Percentiles rank a stretch among this genome's conserved stretches.
These are phyloP conservation scores for Formica selysi DNA, from an alignment of 1,140 invertebrate genomes.

Conservation along the genomic window DNA sequence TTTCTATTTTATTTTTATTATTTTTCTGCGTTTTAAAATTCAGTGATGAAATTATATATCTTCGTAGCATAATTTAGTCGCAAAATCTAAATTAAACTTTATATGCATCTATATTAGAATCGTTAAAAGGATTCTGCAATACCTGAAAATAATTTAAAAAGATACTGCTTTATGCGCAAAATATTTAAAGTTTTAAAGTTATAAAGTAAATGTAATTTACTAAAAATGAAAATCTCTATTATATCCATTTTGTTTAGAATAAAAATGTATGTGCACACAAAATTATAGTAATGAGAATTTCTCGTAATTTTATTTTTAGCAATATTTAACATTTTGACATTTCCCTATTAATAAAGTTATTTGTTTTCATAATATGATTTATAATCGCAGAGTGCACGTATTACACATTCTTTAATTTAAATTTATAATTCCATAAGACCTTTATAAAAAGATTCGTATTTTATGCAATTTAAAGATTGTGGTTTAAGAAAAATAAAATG, in stretches of 20 bases:
- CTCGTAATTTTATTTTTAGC: not conserved
- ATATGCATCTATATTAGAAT: not conserved
- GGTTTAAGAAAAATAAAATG: not conserved
- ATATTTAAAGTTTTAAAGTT: not conserved
- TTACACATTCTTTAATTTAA: not conserved
- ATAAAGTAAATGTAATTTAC: too few relatives aligned
- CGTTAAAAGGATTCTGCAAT: not conserved
- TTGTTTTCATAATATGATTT: not conserved
- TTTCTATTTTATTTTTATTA: not conserved
- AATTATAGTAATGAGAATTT: not conserved
- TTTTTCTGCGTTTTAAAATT: not conserved
- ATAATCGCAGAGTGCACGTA: not conserved
- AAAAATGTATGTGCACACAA: not conserved
- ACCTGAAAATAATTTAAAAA: not conserved
- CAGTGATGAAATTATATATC: not conserved
- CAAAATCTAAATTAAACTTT: not conserved
- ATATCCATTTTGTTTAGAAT: not conserved
- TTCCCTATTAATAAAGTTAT: not conserved
- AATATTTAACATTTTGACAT: not conserved
- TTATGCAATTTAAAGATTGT: not conserved
- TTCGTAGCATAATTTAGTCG: not conserved
- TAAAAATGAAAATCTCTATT: not conserved
- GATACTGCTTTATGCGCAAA: not conserved
- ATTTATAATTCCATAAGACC: not conserved
- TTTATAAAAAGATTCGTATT: not conserved